phyloP scores from a whole-genome alignment of 2,113 vertebrate species.

The Ptychochromis oligacanthus region DNA sequence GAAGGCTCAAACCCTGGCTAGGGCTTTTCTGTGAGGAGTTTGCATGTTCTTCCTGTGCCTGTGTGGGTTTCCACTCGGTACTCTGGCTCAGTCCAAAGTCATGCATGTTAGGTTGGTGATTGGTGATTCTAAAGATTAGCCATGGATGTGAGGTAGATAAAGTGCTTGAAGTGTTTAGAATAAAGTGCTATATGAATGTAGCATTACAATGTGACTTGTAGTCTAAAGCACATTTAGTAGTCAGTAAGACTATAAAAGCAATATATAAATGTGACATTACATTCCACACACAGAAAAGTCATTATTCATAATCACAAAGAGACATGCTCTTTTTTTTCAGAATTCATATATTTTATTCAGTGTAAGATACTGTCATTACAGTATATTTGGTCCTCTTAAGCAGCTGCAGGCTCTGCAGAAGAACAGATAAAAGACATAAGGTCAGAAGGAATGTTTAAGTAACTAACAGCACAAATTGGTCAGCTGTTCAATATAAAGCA shows the following conservation, averaged over 20 bases:
- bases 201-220: no score
- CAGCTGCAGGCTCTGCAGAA: neutral
- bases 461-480: neutral
- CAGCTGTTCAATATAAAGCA: neutral
- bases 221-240: no score
- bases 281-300: neutral
- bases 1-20: no score
- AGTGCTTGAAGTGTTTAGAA: no score
- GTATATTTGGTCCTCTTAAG: neutral
- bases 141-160: no score
- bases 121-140: no score
- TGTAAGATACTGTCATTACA: neutral
- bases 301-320: neutral
- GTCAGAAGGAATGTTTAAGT: neutral
- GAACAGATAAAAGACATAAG: neutral
- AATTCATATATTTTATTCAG: neutral
- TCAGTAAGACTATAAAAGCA: neutral
- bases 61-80: no score
- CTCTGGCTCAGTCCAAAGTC: no score
- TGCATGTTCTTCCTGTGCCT: no score
- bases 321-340: neutral
- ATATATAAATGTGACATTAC: neutral
- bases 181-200: no score
- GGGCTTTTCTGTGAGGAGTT: no score
- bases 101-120: no score